Percentiles rank a stretch among this genome's conserved stretches.
These are phyloP conservation scores for Narcine bancroftii DNA, from an alignment of 2,113 vertebrate genomes.

Conservation along the genomic window DNA sequence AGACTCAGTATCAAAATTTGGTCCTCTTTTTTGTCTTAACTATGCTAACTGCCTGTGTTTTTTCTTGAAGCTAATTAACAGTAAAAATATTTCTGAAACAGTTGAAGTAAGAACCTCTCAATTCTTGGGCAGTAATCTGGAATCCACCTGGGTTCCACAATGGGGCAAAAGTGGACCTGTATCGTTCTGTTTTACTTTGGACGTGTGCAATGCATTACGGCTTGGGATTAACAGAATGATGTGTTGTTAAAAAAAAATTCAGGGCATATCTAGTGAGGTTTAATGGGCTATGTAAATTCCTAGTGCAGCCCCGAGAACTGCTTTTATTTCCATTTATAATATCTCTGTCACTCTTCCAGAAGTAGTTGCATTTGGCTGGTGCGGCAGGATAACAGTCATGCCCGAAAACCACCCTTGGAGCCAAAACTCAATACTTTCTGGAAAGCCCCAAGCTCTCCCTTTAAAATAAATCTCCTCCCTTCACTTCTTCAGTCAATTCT, in stretches of 20 bases:
- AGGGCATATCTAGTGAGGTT: not conserved
- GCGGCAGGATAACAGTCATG: not conserved
- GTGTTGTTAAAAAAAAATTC: not conserved
- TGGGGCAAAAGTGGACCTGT: not conserved
- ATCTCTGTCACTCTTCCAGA: slow-evolving; percentile 6
- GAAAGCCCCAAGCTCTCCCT: not conserved
- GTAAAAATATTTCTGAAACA: not conserved
- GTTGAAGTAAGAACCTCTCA: not conserved
- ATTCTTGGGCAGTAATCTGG: not conserved
- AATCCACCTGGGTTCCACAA: not conserved
- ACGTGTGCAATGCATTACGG: not conserved
- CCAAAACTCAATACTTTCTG: slow-evolving; percentile 4
- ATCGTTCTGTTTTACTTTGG: not conserved
- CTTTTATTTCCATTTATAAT: not conserved
- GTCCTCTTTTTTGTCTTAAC: not conserved
- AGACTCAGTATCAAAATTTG: not conserved
- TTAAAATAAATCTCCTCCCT: slow-evolving; percentile 4
- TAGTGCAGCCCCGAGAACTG: not conserved
- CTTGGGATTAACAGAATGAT: not conserved
- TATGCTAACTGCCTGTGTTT: not conserved
- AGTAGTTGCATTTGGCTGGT: slow-evolving; percentile 15
- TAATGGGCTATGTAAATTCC: not conserved
- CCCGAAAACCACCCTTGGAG: not conserved
- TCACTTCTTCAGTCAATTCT: not conserved
- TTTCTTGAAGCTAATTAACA: not conserved